Evolutionary conservation across 1,140 invertebrate species (phyloP), one percentile per base, ranked within the genome.

Genomic region (Diachasmimorpha longicaudata): DNA sequence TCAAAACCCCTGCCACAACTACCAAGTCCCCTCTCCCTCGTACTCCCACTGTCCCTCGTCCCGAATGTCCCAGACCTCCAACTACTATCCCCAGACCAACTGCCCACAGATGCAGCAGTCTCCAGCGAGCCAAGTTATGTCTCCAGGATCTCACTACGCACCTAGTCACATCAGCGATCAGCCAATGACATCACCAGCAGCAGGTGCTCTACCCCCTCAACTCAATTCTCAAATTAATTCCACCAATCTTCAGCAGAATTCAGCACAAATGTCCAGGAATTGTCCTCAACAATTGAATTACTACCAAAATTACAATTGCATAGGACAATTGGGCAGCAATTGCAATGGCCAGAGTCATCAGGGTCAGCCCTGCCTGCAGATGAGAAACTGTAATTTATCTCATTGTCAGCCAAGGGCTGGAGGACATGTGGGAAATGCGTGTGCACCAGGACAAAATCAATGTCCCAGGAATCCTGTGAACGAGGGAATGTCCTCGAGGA

Each of bases 131-230:
- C 85, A 87, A 66, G 85, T 85, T 0, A 86, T 87, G 85, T 88
- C 86, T 19, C 87, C 88, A 0, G 84, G 82, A 16, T 86, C 86
- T 4, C 86, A 88, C 36, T 88, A 87, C 36, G 79, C 84, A 0
- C 79, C 86, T 8, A 83, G 81, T 76, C 84, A 88, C 31, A 74
- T 83, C 0, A 89, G 82, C 70, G 89, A 90, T 74, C 91, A 91
- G 75, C 90, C 91, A 11, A 82, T 93, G 78, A 88, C 89, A 0
- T 92, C 91, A 5, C 92, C 92, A 6, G 90, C 91, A 5, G 90
- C 91, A 8, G 92, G 90, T 8, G 87, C 91, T 0, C 82, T 91
- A 6, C 91, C 91, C 0, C 91, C 25, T 37, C 66, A 36, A 68
- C 19, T 63, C 5, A 63, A 69, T 39, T 84, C 10, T 4, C 66